Base-by-base conservation (phyloP, 2,797 vertebrate species). In the Sparus aurata region DNA sequence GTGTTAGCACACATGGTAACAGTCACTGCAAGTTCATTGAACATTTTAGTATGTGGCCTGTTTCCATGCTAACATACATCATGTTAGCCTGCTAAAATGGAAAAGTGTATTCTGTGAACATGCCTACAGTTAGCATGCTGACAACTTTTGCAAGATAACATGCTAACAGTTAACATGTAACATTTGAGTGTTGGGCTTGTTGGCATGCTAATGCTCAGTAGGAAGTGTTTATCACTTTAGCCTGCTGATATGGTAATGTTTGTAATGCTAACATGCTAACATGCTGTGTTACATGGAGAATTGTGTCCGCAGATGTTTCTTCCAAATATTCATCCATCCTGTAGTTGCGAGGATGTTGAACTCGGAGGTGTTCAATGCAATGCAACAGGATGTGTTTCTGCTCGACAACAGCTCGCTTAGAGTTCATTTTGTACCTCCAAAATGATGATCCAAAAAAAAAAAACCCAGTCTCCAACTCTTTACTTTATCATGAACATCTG, bases 401-500 rank as follows among this genome's bases (percentile, higher is more conserved):
- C 69, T 69, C 53, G 18, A 59, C 58, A 16, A 60, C 74, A 75
- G 30, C 34, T n/a, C 27, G 30, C 11, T 43, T 41, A 47, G 54
- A 25, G 25, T 38, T 58, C 67, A 64, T 69, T n/a, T n/a, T n/a
- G n/a, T n/a, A n/a, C n/a, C n/a, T n/a, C n/a, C n/a, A n/a, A n/a
- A n/a, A n/a, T n/a, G n/a, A n/a, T n/a, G n/a, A n/a, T n/a, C n/a
- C n/a, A n/a, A n/a, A n/a, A n/a, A 27, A 34, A 20, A 69, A 73
- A 18, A 1, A 59, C 16, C 50, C 67, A 30, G 18, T 69, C 38
- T 77, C 17, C 75, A 77, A 50, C 41, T 76, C 58, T 67, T 57
- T 34, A 13, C 41, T 62, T 84, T 43, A 59, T 75, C 34, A 22
- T 79, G 23, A 61, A 49, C 27, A 67, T 59, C 71, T 45, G 53